Conservation (phyloP, 2,113 vertebrate genomes). For the Agapornis roseicollis region DNA sequence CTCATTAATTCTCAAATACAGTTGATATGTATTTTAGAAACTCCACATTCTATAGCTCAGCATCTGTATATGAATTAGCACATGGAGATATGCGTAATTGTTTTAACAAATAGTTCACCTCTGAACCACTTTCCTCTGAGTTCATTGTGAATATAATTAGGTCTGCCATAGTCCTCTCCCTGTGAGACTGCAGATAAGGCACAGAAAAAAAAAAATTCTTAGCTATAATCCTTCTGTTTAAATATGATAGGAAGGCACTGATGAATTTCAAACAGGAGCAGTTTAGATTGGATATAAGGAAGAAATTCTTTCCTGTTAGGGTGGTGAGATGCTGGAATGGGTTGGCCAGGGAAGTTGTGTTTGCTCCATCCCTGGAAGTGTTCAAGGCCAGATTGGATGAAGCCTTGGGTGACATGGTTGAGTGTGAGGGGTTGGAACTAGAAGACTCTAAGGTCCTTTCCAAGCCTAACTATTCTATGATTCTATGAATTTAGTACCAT, state of each 20-base stretch:
- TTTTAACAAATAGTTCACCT: conserved; percentile 75
- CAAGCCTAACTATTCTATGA: too few species aligned
- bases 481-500: conserved; percentile 63
- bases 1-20: conserved; percentile 49
- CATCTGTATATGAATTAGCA: conserved; percentile 59
- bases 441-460: too few species aligned
- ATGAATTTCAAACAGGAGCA: too few species aligned
- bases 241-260: conserved; percentile 64
- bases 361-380: too few species aligned
- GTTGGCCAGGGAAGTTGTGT: too few species aligned
- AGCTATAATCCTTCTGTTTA: conserved; percentile 69
- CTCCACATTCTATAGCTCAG: conserved; percentile 14
- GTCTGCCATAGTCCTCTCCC: conserved; percentile 56
- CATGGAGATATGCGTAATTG: conserved; percentile 68
- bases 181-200: conserved; percentile 71
- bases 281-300: too few species aligned
- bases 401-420: too few species aligned
- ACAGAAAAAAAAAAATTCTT: conserved; percentile 62
- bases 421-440: too few species aligned
- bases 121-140: conserved; percentile 43
- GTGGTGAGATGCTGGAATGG: too few species aligned
- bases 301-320: too few species aligned
- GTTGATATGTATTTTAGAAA: conserved; percentile 56
- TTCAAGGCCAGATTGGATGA: too few species aligned
- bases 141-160: conserved; percentile 73